These are phyloP conservation scores for Genyomyrus donnyi DNA, from an alignment of 2,113 vertebrate genomes.

Conservation along the genomic window DNA sequence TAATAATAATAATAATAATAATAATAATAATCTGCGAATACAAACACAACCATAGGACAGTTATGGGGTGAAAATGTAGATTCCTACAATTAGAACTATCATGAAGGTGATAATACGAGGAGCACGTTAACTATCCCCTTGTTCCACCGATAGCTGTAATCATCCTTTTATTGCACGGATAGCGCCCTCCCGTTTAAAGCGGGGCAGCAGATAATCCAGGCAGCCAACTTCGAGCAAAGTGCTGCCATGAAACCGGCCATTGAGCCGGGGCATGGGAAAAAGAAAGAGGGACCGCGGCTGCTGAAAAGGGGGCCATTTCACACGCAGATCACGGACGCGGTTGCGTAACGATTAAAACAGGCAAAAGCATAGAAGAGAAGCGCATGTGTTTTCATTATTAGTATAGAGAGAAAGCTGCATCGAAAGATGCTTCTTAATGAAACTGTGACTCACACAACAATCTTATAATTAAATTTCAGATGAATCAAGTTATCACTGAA, in stretches of 20 bases:
- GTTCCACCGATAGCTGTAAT: neutral
- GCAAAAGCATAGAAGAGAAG: neutral
- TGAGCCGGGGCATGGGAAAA: conserved; percentile 5
- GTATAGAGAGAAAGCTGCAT: neutral
- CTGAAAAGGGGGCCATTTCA: neutral
- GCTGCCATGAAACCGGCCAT: neutral
- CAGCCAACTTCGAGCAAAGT: neutral
- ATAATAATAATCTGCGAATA: neutral
- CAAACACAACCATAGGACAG: neutral
- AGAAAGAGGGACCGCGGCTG: neutral
- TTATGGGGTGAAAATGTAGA: neutral
- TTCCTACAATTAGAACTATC: neutral
- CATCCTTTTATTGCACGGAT: neutral
- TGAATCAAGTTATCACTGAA: neutral
- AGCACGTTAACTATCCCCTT: neutral
- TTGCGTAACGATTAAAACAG: neutral
- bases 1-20: neutral
- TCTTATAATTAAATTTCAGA: neutral
- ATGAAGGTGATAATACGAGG: neutral
- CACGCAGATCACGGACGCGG: neutral
- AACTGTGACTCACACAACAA: neutral
- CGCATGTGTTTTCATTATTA: neutral
- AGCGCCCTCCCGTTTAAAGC: neutral
- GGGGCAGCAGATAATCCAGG: neutral
- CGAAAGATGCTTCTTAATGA: neutral